Base-by-base conservation (phyloP, 2,113 vertebrate species). In the Galbula dea region DNA sequence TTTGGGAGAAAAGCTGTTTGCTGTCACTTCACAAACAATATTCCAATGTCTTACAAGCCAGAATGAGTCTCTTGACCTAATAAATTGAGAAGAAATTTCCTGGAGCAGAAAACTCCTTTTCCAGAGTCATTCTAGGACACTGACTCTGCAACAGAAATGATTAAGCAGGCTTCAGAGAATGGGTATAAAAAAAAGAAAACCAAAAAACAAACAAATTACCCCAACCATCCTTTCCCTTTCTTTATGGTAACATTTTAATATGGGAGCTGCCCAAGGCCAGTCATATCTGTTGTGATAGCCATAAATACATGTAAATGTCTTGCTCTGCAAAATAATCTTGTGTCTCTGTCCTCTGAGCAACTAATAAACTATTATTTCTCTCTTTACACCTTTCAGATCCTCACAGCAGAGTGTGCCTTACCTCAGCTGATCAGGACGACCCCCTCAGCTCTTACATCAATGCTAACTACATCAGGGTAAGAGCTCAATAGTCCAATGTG, bases 381-480 rank as follows among this genome's bases (percentile, higher is more conserved):
- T 97, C 59, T 87, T 59, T 90, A 34, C 29, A 51, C 52, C 66
- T 97, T 98, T 89, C 98, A 99, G 99, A 99, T 97, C 98, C 98
- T 89, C 99, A 99, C 97, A 99, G 99, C 98, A 98, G 99, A 98
- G 99, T 99, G 94, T 98, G 98, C 96, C 97, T 99, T 97, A 98
- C 98, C 90, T 98, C 98, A 71, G 97, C 97, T 83, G 98, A 99
- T 77, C 98, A 99, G 71, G 99, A 99, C 0, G 99, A 99, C 91
- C 99, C 99, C 96, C 99, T 99, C 92, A 98, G 97, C 74, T 99
- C 98, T 88, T 99, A 99, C 95, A 99, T 99, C 96, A 99, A 99
- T 34, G 99, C 98, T 92, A 99, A 99, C 98, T 99, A 99, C 97
- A 98, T 99, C 94, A 98, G 98, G 97, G 99, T 99, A 97, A 89